Evolutionary conservation across 2,113 vertebrate genomes (phyloP), one percentile per base, ranked within the genome.

Genomic region (Sander vitreus): DNA sequence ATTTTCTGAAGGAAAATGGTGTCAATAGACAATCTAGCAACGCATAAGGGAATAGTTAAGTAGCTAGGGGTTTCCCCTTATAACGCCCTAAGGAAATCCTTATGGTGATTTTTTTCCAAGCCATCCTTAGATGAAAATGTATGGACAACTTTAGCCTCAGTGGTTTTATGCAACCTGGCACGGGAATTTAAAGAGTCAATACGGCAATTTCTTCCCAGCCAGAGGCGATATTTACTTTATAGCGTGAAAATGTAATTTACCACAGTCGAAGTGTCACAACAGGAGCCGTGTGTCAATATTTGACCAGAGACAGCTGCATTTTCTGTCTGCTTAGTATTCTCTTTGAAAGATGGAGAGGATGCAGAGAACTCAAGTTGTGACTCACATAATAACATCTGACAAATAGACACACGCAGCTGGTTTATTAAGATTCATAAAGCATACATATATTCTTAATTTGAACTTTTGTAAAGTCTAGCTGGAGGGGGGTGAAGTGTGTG

Each of bases 341-440:
- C 72, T 89, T 80, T 89, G 84, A 81, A 67, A 79, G 84, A 83
- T 57, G 58, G 66, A 78, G 75, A 76, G 73, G 81, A 85, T 74
- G 57, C 67, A 51, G 80, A 80, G 80, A 86, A 88, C 79, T 85
- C 51, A 21, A 88, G 89, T 87, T 89, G 90, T 84, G 87, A 81
- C 90, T 85, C 18, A 78, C 87, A 91, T 89, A 88, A 90, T 84
- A 87, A 85, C 79, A 77, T 85, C 78, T 83, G 76, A 91, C 83
- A 87, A 89, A 87, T 43, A 72, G 58, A 76, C n/a, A 1, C 3
- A 78, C 2, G 25, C 57, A 57, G 71, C 73, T 47, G 59, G 69
- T 85, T 74, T 66, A 77, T 88, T 85, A 67, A 79, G 21, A 91
- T 88, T 91, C 88, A 81, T 55, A 80, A 79, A 78, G 80, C 74